Conservation (phyloP, 1,140 invertebrate genomes). For the Caenorhabditis latens region DNA sequence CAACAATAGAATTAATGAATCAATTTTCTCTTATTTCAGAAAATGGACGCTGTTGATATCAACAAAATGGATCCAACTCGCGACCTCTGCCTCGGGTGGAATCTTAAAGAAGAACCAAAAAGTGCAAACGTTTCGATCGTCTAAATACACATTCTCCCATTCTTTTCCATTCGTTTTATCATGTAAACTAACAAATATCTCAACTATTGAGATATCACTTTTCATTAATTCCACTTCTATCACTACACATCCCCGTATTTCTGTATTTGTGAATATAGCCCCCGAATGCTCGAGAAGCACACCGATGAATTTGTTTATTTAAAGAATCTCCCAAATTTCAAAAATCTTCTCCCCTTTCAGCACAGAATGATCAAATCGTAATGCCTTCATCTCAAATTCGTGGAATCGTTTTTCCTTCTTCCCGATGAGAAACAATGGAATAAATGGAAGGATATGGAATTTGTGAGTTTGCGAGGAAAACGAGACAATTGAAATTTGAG, state of each 20-base stretch:
- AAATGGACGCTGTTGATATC: slow-evolving; percentile 14
- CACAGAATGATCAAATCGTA: too few relatives aligned
- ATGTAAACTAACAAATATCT: slow-evolving; percentile 32
- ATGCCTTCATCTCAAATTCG: not conserved
- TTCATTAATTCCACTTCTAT: not conserved
- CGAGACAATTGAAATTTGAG: slow-evolving; percentile 13
- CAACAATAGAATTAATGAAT: not conserved
- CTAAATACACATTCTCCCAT: not conserved
- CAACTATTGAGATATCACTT: not conserved
- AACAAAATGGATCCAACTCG: not conserved
- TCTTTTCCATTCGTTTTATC: slow-evolving; percentile 8
- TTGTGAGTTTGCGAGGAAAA: not conserved
- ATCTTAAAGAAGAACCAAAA: not conserved
- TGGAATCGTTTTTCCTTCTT: not conserved
- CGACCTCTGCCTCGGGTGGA: slow-evolving; percentile 1
- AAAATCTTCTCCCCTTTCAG: too few relatives aligned
- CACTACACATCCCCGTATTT: too few relatives aligned
- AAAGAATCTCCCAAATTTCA: too few relatives aligned
- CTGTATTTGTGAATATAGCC: too few relatives aligned
- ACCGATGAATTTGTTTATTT: too few relatives aligned
- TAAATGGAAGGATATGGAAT: slow-evolving; percentile 5
- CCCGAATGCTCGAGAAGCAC: too few relatives aligned
- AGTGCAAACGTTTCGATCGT: not conserved
- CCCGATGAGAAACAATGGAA: not conserved
- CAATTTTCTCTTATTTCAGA: not conserved